phyloP scores from a whole-genome alignment of 64 coral and sea anemone genomes.

The Trachythela sp. region DNA sequence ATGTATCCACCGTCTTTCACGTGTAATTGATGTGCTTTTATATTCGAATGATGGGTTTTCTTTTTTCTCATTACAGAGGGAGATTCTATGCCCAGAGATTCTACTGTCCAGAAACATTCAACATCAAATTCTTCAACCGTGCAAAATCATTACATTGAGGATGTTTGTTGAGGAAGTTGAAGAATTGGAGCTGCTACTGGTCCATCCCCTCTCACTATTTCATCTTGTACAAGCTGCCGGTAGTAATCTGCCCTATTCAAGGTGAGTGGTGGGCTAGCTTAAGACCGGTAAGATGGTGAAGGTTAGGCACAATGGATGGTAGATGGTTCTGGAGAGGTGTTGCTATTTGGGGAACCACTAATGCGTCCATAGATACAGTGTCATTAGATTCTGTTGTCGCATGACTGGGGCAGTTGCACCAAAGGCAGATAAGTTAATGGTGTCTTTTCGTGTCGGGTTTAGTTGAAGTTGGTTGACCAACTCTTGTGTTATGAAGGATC shows the following conservation, averaged over 20 bases:
- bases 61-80: not conserved
- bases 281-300: not conserved
- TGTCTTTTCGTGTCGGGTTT: not conserved
- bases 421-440: not conserved
- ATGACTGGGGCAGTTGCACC: not conserved
- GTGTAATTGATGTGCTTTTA: not conserved
- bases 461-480: not conserved
- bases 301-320: not conserved
- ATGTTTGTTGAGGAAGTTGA: not conserved
- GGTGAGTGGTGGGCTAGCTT: not conserved
- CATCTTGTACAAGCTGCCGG: not conserved
- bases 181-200: constrained; percentile 31
- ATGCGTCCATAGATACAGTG: not conserved
- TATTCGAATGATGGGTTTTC: not conserved
- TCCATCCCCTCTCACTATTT: not conserved
- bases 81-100: not conserved
- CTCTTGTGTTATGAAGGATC: not conserved
- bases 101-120: too few relatives aligned
- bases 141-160: not conserved
- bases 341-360: not conserved
- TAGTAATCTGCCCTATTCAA: constrained; percentile 20
- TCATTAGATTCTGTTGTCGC: not conserved
- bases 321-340: not conserved
- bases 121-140: not conserved
- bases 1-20: not conserved